Conservation (phyloP, 2,797 vertebrate genomes). For the Tympanoctomys barrerae region DNA sequence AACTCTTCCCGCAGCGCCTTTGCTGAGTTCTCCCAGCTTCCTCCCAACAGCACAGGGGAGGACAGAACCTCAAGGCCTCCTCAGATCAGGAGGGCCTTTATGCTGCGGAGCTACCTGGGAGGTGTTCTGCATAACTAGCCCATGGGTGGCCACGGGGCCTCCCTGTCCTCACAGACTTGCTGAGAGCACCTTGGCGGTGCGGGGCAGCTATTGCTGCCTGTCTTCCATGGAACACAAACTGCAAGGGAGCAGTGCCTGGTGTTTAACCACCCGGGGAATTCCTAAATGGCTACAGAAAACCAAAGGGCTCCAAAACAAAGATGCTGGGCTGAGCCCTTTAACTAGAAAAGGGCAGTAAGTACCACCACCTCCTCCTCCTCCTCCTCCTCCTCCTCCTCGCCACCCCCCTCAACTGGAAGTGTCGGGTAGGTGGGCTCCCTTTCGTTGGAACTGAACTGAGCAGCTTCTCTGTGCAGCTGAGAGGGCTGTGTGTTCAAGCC, state of each 20-base stretch:
- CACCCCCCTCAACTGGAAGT: no score
- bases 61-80: neutral
- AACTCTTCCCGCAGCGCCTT: neutral
- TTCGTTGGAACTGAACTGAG: neutral
- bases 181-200: slow-evolving; percentile 3
- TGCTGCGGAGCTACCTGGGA: neutral
- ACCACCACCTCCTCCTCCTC: neutral
- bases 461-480: neutral
- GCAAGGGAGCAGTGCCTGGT: neutral
- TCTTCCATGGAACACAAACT: slow-evolving; percentile 68
- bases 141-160: neutral
- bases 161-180: neutral
- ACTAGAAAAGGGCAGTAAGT: neutral
- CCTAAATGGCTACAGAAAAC: slow-evolving; percentile 55
- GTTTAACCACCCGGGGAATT: slow-evolving; percentile 61
- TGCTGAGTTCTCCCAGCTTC: neutral
- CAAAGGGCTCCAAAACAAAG: slow-evolving; percentile 52
- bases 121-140: slow-evolving; percentile 42
- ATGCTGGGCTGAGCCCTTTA: slow-evolving; percentile 7
- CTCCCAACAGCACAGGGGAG: neutral
- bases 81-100: neutral
- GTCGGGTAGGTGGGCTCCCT: neutral
- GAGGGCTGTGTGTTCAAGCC: no score
- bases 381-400: neutral
- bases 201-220: neutral